Base-by-base conservation (phyloP, 2,888 invertebrate species). In the Agrilus cyanescens region DNA sequence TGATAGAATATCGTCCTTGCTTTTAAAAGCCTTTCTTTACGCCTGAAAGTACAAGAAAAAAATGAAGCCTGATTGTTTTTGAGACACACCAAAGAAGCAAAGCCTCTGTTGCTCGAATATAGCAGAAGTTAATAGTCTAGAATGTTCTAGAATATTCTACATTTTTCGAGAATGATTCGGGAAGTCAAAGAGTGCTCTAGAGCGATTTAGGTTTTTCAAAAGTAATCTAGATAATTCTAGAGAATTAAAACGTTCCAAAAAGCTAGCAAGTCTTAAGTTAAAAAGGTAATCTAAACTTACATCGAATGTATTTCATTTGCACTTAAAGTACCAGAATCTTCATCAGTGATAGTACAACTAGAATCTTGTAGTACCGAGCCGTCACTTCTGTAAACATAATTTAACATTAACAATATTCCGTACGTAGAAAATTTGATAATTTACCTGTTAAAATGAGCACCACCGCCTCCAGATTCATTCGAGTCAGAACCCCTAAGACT, bases 401-500 rank as follows among this genome's bases (percentile, higher is more conserved):
- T 25, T 25, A 3, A 25, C 10, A 10, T 25, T 35, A 42, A 31
- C 3, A 7, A 15, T 32, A 16, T 14, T 12, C 13, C n/a, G 29
- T 12, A 5, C 2, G 14, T 33, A 25, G 13, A n/a, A 41, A 37
- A 16, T 8, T 12, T 20, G 38, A 44, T 34, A 43, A 37, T 44
- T 35, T 41, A 51, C 50, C 57, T 56, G 12, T 58, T 55, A 2
- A 55, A 53, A 44, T 55, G 54, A 13, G 56, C 51, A 37, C 57
- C 53, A 34, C 57, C 57, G 3, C 54, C 53, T 42, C 55, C 56
- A 25, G 55, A 50, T 14, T 59, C 57, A 45, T 62, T 65, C 8
- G 71, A 70, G 8, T 72, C 69, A 6, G 74, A 71, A 35, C 74
- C 73, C 15, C 74, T 63, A 35, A 77, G 58, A 58, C 81, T 82